Evolutionary conservation across 2,797 vertebrate genomes (phyloP).

Genomic region (Emydoidea blandingii): DNA sequence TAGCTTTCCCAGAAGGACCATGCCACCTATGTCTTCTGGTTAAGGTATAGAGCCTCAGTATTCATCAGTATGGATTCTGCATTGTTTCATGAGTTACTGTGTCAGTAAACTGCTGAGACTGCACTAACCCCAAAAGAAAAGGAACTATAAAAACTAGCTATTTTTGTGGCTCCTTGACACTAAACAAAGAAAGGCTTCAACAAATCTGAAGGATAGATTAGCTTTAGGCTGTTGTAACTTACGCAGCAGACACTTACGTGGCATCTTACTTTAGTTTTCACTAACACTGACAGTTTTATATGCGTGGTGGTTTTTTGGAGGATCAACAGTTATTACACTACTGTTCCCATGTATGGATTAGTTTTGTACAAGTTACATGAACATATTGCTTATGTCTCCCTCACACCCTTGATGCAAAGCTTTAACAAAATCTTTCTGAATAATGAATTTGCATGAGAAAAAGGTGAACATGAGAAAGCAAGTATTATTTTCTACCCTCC

Average conservation of each 20-base stretch:
- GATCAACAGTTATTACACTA: neutral
- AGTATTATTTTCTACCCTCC: neutral
- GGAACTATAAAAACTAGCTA: neutral
- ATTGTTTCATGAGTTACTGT: neutral
- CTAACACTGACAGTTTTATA: neutral
- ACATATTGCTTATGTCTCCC: neutral
- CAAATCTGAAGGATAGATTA: neutral
- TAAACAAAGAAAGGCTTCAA: neutral
- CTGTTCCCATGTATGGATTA: neutral
- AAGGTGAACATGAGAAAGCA: neutral
- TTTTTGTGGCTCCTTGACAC: neutral
- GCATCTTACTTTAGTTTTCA: neutral
- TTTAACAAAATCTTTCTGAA: neutral
- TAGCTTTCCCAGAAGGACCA: neutral
- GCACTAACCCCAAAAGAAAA: neutral
- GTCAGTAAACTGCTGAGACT: neutral
- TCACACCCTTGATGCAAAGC: neutral
- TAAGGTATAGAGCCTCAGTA: neutral
- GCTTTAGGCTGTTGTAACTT: neutral
- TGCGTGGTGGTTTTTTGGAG: neutral
- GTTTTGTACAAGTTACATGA: neutral
- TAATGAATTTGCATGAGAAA: neutral
- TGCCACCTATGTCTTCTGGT: neutral
- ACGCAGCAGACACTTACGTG: neutral
- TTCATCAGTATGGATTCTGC: neutral